Base-by-base conservation (phyloP, 2,797 vertebrate species). In the Melanotaenia maccullochi region DNA sequence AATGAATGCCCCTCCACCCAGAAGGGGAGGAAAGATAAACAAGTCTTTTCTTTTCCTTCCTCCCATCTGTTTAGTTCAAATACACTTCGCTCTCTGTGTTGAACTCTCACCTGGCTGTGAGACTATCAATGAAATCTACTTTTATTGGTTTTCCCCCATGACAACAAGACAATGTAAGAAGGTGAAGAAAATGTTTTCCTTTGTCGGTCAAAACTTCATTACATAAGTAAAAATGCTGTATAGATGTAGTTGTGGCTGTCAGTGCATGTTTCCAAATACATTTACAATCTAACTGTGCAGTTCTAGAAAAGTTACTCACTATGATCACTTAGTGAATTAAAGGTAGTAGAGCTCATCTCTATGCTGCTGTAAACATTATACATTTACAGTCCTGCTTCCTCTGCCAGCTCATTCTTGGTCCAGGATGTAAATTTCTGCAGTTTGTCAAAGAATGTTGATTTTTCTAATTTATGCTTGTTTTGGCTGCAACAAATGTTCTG, bases 1-100 rank as follows among this genome's bases (percentile, higher is more conserved):
- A 95, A 94, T 94, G 92, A 95, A 94, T 92, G 90, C 92, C 91
- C 91, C 87, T 92, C 85, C 80, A 88, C 84, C 85, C 84, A 87
- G 83, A 89, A 87, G 89, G 93, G 92, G 91, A 93, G 91, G 86
- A 92, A 94, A 94, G 90, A 90, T 92, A 93, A 93, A 93, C 92
- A 93, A 92, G 79, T 91, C 90, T 89, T 91, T 93, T 91, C 80
- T 86, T 87, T 83, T 78, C 78, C 76, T 78, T 85, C 67, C 74
- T 75, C 81, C 83, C 72, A 80, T 87, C 75, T 83, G 78, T 82
- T 80, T 85, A 65, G 74, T 84, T 85, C 44, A 25, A 83, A 61
- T 63, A 61, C 66, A 52, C 79, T 75, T 76, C 71, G 73, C 79
- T 85, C 73, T 82, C 42, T 77, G 47, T 69, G 47, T 80, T 76